These are phyloP conservation scores for Orthosia gothica DNA, from an alignment of 2,888 invertebrate species.

Conservation along the genomic window DNA sequence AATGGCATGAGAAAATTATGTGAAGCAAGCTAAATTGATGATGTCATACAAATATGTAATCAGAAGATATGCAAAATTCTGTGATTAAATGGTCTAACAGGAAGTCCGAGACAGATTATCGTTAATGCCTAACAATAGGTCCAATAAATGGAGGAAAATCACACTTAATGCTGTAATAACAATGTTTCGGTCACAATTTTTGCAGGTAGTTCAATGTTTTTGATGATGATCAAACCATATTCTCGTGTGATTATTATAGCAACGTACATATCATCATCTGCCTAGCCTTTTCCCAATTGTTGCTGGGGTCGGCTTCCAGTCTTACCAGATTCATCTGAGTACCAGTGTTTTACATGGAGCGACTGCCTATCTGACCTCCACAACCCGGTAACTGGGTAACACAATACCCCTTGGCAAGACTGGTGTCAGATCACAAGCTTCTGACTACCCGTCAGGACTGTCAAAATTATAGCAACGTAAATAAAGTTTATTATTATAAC, in stretches of 20 bases:
- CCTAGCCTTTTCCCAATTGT: too few species aligned
- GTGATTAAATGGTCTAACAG: conserved; percentile 32
- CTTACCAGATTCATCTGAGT: too few species aligned
- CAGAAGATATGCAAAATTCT: conserved; percentile 25
- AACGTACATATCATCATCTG: too few species aligned
- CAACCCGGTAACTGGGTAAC: too few species aligned
- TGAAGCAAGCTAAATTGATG: conserved; percentile 12
- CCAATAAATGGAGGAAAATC: conserved; percentile 31
- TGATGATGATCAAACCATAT: neutral
- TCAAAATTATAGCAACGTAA: conserved; percentile 6
- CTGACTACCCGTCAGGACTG: too few species aligned
- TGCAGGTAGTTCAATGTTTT: neutral
- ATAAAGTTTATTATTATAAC: neutral
- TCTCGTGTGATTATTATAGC: neutral
- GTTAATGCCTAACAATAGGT: conserved; percentile 9
- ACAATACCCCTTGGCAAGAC: too few species aligned
- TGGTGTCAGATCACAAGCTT: too few species aligned
- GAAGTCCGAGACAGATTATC: conserved; percentile 32
- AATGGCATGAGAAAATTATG: conserved; percentile 1
- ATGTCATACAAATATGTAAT: conserved; percentile 25
- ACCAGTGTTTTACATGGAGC: too few species aligned
- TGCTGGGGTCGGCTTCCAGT: too few species aligned
- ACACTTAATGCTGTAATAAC: neutral
- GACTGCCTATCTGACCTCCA: too few species aligned
- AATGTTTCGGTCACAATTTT: neutral